Percentiles rank a stretch among this genome's conserved stretches.
phyloP scores from a whole-genome alignment of 2,888 invertebrate genomes.

The Tenodera sinensis region DNA sequence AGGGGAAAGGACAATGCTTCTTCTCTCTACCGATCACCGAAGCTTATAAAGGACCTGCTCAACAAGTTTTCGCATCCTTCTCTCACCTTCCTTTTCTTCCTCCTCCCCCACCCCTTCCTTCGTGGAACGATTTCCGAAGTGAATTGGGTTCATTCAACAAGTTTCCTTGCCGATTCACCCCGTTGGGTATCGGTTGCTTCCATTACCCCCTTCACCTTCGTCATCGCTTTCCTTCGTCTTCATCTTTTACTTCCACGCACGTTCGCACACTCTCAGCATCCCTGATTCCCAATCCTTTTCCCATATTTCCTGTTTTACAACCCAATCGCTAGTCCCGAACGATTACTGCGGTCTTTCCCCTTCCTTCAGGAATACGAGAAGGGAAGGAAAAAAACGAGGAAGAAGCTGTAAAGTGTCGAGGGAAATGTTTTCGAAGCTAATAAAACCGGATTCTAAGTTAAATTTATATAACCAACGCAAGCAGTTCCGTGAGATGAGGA shows the following conservation, averaged over 20 bases:
- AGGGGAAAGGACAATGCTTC: neutral
- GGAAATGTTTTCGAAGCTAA: neutral
- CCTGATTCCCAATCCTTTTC: constrained; percentile 5
- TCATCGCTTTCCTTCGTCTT: neutral
- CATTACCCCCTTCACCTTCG: neutral
- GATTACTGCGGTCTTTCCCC: neutral
- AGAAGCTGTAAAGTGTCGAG: neutral
- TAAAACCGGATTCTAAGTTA: neutral
- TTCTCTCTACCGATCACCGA: neutral
- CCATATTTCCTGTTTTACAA: constrained; percentile 11
- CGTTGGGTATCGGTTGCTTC: constrained; percentile 21
- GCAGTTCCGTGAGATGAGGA: neutral
- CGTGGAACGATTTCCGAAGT: constrained; percentile 29
- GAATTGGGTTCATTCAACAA: constrained; percentile 31
- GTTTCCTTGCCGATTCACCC: constrained; percentile 27
- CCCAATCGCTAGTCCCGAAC: neutral
- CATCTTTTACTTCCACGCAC: neutral
- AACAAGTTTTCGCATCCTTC: constrained; percentile 13
- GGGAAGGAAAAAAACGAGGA: neutral
- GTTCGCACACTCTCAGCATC: neutral
- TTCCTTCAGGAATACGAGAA: neutral
- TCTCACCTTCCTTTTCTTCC: neutral
- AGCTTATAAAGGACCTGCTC: neutral
- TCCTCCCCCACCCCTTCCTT: neutral
- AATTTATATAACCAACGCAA: neutral